These are phyloP conservation scores for Pseudeuparius sepicola DNA, from an alignment of 2,888 invertebrate genomes.

Conservation along the genomic window DNA sequence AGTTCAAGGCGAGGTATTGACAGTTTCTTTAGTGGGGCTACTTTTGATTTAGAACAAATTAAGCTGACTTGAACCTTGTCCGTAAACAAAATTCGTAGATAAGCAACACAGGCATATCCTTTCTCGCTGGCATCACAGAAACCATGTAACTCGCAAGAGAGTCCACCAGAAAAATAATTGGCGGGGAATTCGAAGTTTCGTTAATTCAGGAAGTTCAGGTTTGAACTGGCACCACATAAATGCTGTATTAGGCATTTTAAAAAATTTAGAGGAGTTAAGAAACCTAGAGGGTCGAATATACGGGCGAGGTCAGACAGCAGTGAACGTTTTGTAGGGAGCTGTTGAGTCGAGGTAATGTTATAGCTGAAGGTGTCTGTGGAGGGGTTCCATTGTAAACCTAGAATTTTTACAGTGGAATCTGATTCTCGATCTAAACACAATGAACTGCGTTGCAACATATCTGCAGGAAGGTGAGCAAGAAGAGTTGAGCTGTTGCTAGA, in stretches of 20 bases:
- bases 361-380: constrained; percentile 1
- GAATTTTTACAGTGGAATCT: constrained; percentile 1
- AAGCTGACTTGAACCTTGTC: too few relatives aligned
- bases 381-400: constrained; percentile 1
- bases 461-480: background rate
- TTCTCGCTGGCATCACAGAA: too few relatives aligned
- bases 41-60: too few relatives aligned
- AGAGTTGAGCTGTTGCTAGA: constrained; percentile 2
- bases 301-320: background rate
- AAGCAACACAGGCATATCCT: too few relatives aligned
- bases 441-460: background rate
- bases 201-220: too few relatives aligned
- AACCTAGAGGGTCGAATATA: constrained; percentile 1
- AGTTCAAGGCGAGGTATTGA: too few relatives aligned
- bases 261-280: background rate
- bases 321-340: background rate
- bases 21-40: too few relatives aligned
- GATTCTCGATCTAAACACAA: background rate
- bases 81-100: too few relatives aligned
- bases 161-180: too few relatives aligned
- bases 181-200: too few relatives aligned
- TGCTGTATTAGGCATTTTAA: constrained; percentile 1
- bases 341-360: background rate
- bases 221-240: too few relatives aligned
- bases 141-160: too few relatives aligned